These are phyloP conservation scores for Dusona sp. DNA, from an alignment of 2,888 invertebrate genomes.

Conservation along the genomic window DNA sequence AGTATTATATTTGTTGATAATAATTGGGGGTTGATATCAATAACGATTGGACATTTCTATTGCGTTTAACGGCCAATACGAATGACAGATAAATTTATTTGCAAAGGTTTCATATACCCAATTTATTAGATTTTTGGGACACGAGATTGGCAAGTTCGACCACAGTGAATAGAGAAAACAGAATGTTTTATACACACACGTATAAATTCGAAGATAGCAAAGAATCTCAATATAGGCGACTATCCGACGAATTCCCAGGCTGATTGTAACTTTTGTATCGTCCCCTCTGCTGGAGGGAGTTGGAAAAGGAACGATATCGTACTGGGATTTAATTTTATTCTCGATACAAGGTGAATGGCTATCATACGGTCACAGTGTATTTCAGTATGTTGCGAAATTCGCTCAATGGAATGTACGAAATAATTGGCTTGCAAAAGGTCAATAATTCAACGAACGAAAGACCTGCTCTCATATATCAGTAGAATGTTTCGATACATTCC, in stretches of 20 bases:
- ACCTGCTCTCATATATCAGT: conserved; percentile 31
- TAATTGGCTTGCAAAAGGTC: conserved; percentile 59
- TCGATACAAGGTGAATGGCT: conserved; percentile 35
- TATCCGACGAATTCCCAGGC: conserved; percentile 7
- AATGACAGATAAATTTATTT: not conserved
- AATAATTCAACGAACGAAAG: conserved; percentile 57
- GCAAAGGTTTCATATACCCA: not conserved
- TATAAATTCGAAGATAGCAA: not conserved
- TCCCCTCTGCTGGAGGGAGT: not conserved
- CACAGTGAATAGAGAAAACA: not conserved
- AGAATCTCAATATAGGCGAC: conserved; percentile 39
- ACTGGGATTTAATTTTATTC: conserved; percentile 54
- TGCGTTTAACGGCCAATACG: not conserved
- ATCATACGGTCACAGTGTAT: conserved; percentile 7
- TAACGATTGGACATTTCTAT: not conserved
- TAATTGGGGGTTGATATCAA: not conserved
- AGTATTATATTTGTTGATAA: not conserved
- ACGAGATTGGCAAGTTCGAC: not conserved
- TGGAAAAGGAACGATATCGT: conserved; percentile 6
- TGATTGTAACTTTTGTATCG: conserved; percentile 26
- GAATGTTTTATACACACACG: not conserved
- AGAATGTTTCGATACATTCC: conserved; percentile 55
- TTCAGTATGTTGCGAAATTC: conserved; percentile 16
- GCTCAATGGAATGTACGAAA: conserved; percentile 53
- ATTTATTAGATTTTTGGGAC: not conserved